These are phyloP conservation scores for Bombylius discolor DNA, from an alignment of 2,888 invertebrate species.

Conservation along the genomic window DNA sequence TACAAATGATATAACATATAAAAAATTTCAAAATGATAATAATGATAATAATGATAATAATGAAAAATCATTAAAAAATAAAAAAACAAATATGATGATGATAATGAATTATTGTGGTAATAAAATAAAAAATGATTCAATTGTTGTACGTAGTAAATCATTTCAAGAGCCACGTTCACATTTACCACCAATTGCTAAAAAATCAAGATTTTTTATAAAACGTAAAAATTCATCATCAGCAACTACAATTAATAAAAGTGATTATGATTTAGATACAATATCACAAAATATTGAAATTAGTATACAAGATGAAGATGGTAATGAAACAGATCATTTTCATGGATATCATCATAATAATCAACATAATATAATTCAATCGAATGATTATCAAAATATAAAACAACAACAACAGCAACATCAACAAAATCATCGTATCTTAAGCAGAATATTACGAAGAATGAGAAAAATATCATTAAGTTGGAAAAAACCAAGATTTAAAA, in stretches of 20 bases:
- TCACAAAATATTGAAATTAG: slow-evolving; percentile 35
- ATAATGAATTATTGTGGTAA: too few species aligned
- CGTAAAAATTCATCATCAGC: slow-evolving; percentile 24
- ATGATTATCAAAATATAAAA: slow-evolving; percentile 11
- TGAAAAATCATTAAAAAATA: neutral
- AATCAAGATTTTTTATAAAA: slow-evolving; percentile 30
- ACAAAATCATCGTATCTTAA: slow-evolving; percentile 26
- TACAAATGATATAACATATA: neutral
- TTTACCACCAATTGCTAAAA: slow-evolving; percentile 16
- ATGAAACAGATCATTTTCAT: slow-evolving; percentile 15
- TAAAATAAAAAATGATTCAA: neutral
- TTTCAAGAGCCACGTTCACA: slow-evolving; percentile 31
- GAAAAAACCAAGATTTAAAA: slow-evolving; percentile 34
- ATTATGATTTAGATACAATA: slow-evolving; percentile 29
- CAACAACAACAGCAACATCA: slow-evolving; percentile 18
- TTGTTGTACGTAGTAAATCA: slow-evolving; percentile 34
- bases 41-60: neutral
- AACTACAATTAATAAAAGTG: slow-evolving; percentile 20
- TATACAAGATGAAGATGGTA: slow-evolving; percentile 34
- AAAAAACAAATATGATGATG: too few species aligned
- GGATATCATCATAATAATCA: neutral
- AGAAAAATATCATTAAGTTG: slow-evolving; percentile 33
- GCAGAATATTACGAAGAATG: slow-evolving; percentile 31
- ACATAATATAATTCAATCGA: neutral
- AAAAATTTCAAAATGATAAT: neutral